Percentiles rank a stretch among this genome's conserved stretches.
Evolutionary conservation across 2,797 vertebrate species (phyloP).

Genomic region (Lithobates sylvaticus): DNA sequence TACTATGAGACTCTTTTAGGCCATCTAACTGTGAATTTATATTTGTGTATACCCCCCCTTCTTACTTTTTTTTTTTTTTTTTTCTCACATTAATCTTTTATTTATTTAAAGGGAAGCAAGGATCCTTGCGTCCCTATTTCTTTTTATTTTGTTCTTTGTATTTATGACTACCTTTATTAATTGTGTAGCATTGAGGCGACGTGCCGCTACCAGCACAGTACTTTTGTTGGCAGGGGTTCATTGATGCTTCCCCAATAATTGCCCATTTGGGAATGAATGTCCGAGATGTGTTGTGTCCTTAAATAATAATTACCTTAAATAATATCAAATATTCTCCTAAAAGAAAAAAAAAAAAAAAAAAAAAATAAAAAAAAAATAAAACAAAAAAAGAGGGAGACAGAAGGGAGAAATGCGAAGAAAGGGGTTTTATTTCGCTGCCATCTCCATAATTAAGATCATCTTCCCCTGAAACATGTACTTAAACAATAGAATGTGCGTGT

Average conservation of each 20-base stretch:
- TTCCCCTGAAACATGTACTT: constrained; percentile 69
- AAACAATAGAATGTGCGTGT: constrained; percentile 66
- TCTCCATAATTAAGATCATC: constrained; percentile 68
- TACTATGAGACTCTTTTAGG: too few species aligned
- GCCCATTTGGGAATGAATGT: constrained; percentile 33
- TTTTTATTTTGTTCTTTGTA: too few species aligned
- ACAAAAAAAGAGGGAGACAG: not conserved
- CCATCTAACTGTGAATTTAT: too few species aligned
- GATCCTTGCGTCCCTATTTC: too few species aligned
- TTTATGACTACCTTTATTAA: too few species aligned
- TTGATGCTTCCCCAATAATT: constrained; percentile 37
- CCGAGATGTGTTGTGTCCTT: constrained; percentile 49
- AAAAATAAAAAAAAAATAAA: constrained; percentile 60
- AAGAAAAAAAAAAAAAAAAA: constrained; percentile 57
- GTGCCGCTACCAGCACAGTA: too few species aligned
- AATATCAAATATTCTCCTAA: constrained; percentile 65
- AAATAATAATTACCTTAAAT: too few species aligned
- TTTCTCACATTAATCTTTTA: too few species aligned
- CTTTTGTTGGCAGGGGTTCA: constrained; percentile 12
- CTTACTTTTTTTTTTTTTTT: too few species aligned
- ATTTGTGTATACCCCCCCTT: too few species aligned
- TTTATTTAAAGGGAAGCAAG: too few species aligned
- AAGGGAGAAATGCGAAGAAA: constrained; percentile 2
- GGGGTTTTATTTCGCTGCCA: constrained; percentile 64
- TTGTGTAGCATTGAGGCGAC: too few species aligned